Evolutionary conservation across 1,140 invertebrate species (phyloP).

Genomic region (Cephus cinctus): DNA sequence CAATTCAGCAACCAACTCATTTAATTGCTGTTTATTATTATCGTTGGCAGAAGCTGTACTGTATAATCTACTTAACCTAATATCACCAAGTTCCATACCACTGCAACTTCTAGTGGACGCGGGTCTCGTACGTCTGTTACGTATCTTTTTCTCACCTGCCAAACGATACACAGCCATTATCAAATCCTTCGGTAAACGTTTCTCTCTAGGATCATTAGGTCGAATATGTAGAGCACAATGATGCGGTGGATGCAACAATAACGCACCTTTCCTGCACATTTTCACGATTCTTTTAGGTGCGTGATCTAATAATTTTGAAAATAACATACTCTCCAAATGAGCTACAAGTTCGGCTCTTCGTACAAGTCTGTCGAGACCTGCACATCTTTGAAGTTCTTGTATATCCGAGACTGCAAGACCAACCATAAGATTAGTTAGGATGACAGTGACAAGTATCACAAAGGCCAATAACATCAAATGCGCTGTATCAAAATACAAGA

Average conservation of each 20-base stretch:
- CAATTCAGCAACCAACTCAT: slow-evolving; percentile 36
- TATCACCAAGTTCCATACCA: slow-evolving; percentile 13
- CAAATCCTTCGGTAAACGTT: slow-evolving; percentile 71
- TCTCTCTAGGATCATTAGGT: slow-evolving; percentile 79
- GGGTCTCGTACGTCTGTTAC: slow-evolving; percentile 52
- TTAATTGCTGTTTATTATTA: slow-evolving; percentile 32
- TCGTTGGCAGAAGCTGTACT: slow-evolving; percentile 31
- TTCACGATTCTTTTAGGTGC: slow-evolving; percentile 65
- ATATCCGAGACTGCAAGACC: slow-evolving; percentile 83
- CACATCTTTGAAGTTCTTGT: slow-evolving; percentile 78
- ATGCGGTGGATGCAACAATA: slow-evolving; percentile 70
- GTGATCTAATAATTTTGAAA: slow-evolving; percentile 69
- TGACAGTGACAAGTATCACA: slow-evolving; percentile 79
- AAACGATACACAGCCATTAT: slow-evolving; percentile 70
- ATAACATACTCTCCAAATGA: slow-evolving; percentile 77
- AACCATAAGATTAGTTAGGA: slow-evolving; percentile 82
- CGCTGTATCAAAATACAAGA: slow-evolving; percentile 67
- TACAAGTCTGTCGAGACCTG: slow-evolving; percentile 75
- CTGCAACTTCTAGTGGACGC: slow-evolving; percentile 15
- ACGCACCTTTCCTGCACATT: slow-evolving; percentile 66
- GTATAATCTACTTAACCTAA: slow-evolving; percentile 30
- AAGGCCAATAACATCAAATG: slow-evolving; percentile 77
- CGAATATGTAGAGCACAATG: slow-evolving; percentile 69
- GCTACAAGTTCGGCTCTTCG: slow-evolving; percentile 77
- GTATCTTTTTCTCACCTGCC: slow-evolving; percentile 66